phyloP scores from a whole-genome alignment of 2,113 vertebrate genomes.

The Prinia subflava region DNA sequence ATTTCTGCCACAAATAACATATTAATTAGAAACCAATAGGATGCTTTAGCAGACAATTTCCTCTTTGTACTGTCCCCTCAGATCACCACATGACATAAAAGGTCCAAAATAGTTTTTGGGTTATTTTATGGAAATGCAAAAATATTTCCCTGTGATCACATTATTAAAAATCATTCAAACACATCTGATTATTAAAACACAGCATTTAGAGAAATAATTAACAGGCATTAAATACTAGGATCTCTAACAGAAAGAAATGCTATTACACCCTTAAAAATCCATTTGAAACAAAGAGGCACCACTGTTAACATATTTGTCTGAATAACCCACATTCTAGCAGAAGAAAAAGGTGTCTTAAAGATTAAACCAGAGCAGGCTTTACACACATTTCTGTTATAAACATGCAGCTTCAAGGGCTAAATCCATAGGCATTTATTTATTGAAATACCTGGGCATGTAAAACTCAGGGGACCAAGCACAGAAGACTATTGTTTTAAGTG shows the following conservation, averaged over 20 bases:
- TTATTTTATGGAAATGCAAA: background rate
- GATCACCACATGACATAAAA: background rate
- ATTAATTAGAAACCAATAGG: background rate
- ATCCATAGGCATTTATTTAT: background rate
- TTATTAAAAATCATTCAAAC: background rate
- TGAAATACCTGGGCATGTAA: background rate
- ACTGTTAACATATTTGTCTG: background rate
- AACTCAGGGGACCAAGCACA: background rate
- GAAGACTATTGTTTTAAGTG: background rate
- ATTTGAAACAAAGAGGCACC: background rate
- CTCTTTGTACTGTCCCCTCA: background rate
- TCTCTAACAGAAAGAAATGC: background rate
- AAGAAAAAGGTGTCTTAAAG: background rate
- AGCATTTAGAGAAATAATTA: background rate
- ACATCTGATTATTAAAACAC: background rate
- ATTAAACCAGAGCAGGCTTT: background rate
- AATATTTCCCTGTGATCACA: background rate
- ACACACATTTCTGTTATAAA: background rate
- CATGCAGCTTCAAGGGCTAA: background rate
- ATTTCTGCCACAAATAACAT: constrained; percentile 66
- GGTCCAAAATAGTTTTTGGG: background rate
- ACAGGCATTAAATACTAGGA: background rate
- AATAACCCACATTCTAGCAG: background rate
- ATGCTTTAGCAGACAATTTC: background rate
- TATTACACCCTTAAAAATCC: background rate